Evolutionary conservation across 2,888 invertebrate genomes (phyloP).

Genomic region (Cataglyphis livida): DNA sequence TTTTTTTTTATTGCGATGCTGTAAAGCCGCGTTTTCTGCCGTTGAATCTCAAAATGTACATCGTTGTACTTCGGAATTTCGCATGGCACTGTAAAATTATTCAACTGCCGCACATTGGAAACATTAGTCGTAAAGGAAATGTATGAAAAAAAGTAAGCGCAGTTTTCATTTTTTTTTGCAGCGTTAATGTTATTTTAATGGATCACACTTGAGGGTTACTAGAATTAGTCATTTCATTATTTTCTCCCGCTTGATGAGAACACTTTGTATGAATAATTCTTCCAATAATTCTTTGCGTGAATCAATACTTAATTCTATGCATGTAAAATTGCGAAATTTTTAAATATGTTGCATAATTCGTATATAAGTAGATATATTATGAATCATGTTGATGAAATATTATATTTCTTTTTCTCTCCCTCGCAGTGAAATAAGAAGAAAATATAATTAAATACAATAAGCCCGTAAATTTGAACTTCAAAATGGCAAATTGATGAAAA

Average conservation of each 20-base stretch:
- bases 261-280: not conserved
- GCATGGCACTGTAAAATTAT: conserved; percentile 65
- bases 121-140: conserved; percentile 39
- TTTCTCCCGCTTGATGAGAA: conserved; percentile 22
- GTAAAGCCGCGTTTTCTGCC: conserved; percentile 38
- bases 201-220: conserved; percentile 7
- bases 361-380: not conserved
- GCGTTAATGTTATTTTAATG: conserved; percentile 28
- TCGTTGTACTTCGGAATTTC: conserved; percentile 42
- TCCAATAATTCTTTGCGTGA: not conserved
- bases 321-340: not conserved
- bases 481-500: conserved; percentile 31
- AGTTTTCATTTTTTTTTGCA: conserved; percentile 29
- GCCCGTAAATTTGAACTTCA: conserved; percentile 13
- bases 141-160: conserved; percentile 5
- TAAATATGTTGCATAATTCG: not conserved
- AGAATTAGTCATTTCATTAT: conserved; percentile 4
- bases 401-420: not conserved
- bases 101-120: conserved; percentile 55
- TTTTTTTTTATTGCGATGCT: not conserved
- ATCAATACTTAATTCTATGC: not conserved
- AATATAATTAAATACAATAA: conserved; percentile 22
- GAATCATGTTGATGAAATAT: not conserved
- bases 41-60: conserved; percentile 57
- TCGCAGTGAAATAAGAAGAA: not conserved